Percentiles rank a stretch among this genome's conserved stretches.
These are phyloP conservation scores for Acrocephalus arundinaceus DNA, from an alignment of 2,113 vertebrate genomes.

Conservation along the genomic window DNA sequence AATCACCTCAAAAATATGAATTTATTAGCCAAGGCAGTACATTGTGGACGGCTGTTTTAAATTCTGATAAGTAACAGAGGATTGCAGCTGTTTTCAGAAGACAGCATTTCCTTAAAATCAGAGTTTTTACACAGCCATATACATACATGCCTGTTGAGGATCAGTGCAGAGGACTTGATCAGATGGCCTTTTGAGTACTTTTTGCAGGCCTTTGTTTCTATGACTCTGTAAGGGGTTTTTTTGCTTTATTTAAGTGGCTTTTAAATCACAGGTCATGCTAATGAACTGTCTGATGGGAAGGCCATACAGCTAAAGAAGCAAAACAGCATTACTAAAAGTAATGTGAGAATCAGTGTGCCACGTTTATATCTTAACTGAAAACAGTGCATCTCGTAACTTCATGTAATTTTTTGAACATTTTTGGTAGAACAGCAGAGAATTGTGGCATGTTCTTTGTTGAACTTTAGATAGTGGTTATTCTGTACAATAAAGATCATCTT, in stretches of 20 bases:
- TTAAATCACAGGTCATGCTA: neutral
- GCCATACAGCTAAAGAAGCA: neutral
- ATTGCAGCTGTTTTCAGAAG: neutral
- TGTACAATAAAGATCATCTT: neutral
- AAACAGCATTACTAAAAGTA: neutral
- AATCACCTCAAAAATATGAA: neutral
- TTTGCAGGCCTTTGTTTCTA: neutral
- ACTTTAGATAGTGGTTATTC: neutral
- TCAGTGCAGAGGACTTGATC: neutral
- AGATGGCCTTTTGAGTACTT: neutral
- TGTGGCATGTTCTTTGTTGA: neutral
- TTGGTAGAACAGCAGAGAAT: neutral
- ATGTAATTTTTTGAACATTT: neutral
- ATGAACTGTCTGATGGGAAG: neutral
- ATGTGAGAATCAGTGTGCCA: neutral
- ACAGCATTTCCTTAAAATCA: neutral
- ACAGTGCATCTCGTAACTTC: neutral
- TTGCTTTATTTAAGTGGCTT: neutral
- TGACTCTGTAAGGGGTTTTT: neutral
- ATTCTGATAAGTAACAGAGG: neutral
- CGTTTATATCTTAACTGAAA: neutral
- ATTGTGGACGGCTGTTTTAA: neutral
- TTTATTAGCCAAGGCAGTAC: neutral
- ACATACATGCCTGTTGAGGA: neutral
- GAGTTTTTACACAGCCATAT: neutral